Evolutionary conservation across 2,797 vertebrate species (phyloP).

Genomic region (Phrynocephalus forsythii): DNA sequence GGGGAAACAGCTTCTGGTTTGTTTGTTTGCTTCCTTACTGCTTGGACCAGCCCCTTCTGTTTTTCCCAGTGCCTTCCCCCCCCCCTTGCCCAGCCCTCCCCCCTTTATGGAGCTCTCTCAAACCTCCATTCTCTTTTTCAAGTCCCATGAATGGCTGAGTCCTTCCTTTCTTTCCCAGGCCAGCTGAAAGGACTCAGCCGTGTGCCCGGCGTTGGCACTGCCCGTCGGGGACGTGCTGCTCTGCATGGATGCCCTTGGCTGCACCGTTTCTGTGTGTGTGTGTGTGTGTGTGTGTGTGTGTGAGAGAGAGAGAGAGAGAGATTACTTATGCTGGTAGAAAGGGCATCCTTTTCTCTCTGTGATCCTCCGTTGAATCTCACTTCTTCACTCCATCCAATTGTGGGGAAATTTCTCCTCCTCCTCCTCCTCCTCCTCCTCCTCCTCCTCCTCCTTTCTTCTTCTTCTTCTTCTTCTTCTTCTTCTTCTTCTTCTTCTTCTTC

Average conservation of each 20-base stretch:
- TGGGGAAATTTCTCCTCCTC: no score
- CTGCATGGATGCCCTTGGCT: slow-evolving; percentile 6
- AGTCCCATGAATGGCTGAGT: slow-evolving; percentile 7
- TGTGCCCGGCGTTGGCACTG: slow-evolving; percentile 19
- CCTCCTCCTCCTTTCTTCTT: no score
- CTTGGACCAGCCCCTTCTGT: background rate
- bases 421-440: no score
- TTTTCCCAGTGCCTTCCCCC: no score
- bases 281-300: background rate
- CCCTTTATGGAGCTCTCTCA: no score
- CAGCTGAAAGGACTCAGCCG: slow-evolving; percentile 8
- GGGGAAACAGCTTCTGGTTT: background rate
- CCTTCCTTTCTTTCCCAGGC: slow-evolving; percentile 5
- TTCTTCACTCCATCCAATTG: no score
- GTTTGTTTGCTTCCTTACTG: background rate
- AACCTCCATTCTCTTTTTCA: background rate
- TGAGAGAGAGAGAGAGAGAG: background rate
- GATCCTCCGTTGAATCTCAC: no score
- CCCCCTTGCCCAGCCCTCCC: background rate
- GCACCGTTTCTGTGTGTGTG: background rate
- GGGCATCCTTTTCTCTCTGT: no score
- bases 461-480: no score
- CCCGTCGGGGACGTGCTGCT: slow-evolving; percentile 2
- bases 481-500: no score
- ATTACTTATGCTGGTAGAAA: no score